Percentiles rank a stretch among this genome's conserved stretches.
These are phyloP conservation scores for Chelonus insularis DNA, from an alignment of 1,140 invertebrate genomes.

Conservation along the genomic window DNA sequence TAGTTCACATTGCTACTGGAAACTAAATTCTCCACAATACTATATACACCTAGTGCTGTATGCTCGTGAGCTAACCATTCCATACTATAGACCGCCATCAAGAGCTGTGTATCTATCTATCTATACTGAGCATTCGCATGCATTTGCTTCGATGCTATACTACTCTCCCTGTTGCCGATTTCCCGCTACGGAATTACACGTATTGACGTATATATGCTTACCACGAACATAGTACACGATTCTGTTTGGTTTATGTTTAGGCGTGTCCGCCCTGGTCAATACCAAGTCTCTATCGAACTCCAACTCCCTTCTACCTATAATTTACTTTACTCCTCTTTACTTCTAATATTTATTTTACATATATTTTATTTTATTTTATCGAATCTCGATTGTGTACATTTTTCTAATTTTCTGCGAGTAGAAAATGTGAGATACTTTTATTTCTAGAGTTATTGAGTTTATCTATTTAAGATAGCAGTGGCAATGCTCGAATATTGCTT, in stretches of 20 bases:
- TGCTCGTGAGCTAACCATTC: constrained; percentile 32
- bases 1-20: constrained; percentile 40
- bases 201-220: constrained; percentile 52
- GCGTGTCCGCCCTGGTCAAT: constrained; percentile 43
- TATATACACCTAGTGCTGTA: constrained; percentile 17
- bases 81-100: constrained; percentile 27
- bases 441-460: no score
- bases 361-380: no score
- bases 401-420: no score
- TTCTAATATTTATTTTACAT: no score
- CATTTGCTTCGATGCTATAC: constrained; percentile 22
- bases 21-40: constrained; percentile 41
- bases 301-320: no score
- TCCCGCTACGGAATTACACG: constrained; percentile 52
- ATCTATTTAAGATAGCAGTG: no score
- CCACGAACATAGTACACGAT: constrained; percentile 45
- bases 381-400: no score
- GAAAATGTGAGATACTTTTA: no score
- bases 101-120: constrained; percentile 13
- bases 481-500: no score
- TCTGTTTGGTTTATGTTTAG: constrained; percentile 49
- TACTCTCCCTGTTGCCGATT: constrained; percentile 41
- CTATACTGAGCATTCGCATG: constrained; percentile 19
- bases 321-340: no score
- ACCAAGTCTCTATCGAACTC: constrained; percentile 21